Percentiles rank a stretch among this genome's conserved stretches.
Evolutionary conservation across 2,797 vertebrate genomes (phyloP).

Genomic region (Coregonus sp.): DNA sequence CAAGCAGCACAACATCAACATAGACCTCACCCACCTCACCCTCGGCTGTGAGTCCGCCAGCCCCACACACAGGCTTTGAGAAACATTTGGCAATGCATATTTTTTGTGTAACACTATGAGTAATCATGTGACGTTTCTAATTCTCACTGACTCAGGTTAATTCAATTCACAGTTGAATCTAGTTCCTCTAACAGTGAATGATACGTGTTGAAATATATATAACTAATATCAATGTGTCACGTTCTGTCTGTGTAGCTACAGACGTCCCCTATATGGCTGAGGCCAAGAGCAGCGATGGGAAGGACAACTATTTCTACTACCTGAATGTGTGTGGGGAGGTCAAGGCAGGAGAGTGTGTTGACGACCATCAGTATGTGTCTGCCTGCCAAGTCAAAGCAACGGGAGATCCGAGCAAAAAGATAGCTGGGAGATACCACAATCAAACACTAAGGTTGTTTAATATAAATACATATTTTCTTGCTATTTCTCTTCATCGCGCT

Average conservation of each 20-base stretch:
- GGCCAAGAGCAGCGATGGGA: slow-evolving; percentile 50
- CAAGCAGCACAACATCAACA: slow-evolving; percentile 84
- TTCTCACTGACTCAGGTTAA: slow-evolving; percentile 16
- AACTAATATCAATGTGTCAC: neutral
- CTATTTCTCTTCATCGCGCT: neutral
- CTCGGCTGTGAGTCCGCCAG: slow-evolving; percentile 57
- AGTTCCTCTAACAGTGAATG: neutral
- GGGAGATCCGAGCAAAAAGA: slow-evolving; percentile 50
- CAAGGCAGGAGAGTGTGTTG: slow-evolving; percentile 55
- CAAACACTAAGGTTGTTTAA: slow-evolving; percentile 85
- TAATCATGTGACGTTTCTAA: slow-evolving; percentile 27
- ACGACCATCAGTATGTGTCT: slow-evolving; percentile 49
- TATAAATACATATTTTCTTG: neutral
- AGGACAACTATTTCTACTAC: slow-evolving; percentile 82
- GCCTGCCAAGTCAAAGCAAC: slow-evolving; percentile 85
- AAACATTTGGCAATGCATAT: neutral
- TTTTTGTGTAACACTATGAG: slow-evolving; percentile 13
- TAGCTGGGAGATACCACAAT: slow-evolving; percentile 83
- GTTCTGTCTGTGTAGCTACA: slow-evolving; percentile 29
- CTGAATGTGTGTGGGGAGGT: slow-evolving; percentile 84
- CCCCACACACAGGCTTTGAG: neutral
- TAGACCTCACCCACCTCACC: slow-evolving; percentile 84
- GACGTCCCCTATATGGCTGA: slow-evolving; percentile 62
- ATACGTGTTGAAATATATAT: neutral
- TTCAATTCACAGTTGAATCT: neutral